Evolutionary conservation across 2,113 vertebrate species (phyloP).

Genomic region (Apodemus sylvaticus): DNA sequence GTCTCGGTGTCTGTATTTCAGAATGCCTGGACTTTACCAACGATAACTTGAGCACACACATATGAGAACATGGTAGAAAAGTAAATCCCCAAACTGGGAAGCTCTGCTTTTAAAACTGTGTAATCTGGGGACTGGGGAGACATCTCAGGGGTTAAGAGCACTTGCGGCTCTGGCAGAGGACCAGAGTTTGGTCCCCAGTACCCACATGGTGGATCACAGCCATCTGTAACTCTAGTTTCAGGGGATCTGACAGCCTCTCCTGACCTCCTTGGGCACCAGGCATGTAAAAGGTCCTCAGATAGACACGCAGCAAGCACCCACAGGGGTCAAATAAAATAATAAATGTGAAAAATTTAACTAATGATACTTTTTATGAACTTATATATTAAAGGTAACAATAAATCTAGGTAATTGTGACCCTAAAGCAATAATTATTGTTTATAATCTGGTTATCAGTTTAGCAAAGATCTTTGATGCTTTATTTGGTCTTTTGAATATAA

Average conservation of each 20-base stretch:
- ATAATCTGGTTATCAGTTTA: constrained; percentile 62
- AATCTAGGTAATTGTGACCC: constrained; percentile 28
- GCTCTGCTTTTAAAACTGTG: constrained; percentile 74
- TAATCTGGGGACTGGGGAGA: background rate
- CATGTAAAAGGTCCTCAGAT: background rate
- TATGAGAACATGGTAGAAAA: constrained; percentile 94
- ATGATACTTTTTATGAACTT: constrained; percentile 20
- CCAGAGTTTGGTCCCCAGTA: background rate
- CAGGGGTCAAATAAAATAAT: background rate
- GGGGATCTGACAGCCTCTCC: background rate
- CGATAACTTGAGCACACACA: constrained; percentile 91
- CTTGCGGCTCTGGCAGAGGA: background rate
- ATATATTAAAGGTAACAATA: background rate
- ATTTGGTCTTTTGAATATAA: constrained; percentile 52
- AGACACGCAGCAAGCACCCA: background rate
- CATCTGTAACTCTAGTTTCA: background rate
- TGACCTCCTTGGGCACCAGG: background rate
- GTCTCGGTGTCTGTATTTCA: background rate
- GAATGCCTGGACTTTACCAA: constrained; percentile 83
- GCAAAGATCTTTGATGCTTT: constrained; percentile 71
- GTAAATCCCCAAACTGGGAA: constrained; percentile 89
- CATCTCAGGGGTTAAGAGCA: background rate
- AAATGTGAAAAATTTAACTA: background rate
- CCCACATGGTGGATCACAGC: background rate
- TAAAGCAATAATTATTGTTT: constrained; percentile 15